These are phyloP conservation scores for Petrocephalus sullivani DNA, from an alignment of 2,797 vertebrate species.

Conservation along the genomic window DNA sequence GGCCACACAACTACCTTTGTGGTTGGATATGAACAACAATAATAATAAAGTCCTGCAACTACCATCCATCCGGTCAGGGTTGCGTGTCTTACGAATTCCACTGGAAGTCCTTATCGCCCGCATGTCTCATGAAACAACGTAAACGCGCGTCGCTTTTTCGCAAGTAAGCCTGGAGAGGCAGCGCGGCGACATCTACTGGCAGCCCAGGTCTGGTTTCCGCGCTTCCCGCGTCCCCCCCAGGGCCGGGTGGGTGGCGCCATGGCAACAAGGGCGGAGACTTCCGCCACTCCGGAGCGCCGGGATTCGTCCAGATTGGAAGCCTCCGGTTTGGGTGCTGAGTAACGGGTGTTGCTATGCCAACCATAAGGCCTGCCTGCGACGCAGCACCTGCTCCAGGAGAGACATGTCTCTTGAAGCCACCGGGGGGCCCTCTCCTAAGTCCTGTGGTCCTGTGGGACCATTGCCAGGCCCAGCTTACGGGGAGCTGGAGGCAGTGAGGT, in stretches of 20 bases:
- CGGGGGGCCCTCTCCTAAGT: background rate
- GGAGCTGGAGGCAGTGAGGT: no score
- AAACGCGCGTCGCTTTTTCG: background rate
- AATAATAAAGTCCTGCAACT: background rate
- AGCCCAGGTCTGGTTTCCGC: background rate
- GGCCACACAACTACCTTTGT: background rate
- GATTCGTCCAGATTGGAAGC: background rate
- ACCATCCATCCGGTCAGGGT: background rate
- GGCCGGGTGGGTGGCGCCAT: background rate
- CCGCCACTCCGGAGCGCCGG: background rate
- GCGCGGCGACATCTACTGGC: background rate
- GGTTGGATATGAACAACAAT: background rate
- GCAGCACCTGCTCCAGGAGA: background rate
- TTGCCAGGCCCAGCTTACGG: background rate
- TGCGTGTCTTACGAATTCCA: background rate
- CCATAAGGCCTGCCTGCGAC: background rate
- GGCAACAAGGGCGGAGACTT: background rate
- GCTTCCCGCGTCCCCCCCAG: background rate
- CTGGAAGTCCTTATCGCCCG: background rate
- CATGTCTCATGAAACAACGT: background rate
- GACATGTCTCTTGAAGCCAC: background rate
- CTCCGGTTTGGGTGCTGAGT: background rate
- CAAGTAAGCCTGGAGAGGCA: background rate
- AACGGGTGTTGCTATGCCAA: constrained; percentile 13
- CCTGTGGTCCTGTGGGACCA: background rate